Evolutionary conservation across 53 echinoderm and acorn worm genomes (phyloP), one percentile per base, ranked within the genome.

Genomic region (Arbacia lixula): DNA sequence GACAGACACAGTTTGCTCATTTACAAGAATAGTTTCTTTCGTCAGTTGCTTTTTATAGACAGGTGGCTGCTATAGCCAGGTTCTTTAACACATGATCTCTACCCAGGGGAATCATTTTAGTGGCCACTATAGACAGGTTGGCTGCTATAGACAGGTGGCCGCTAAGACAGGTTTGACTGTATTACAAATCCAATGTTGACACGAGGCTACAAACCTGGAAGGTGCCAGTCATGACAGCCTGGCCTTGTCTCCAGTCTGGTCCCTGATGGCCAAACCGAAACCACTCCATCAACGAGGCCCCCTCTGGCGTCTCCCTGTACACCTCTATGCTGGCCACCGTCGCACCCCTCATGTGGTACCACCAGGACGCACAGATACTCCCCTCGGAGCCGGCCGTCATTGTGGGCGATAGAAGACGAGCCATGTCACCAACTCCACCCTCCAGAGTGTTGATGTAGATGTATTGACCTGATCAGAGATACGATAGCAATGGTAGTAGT

Each of bases 271-370:
- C 95, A n/a, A 40, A 30, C 35, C 91, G 83, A 12, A 84, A 78
- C 67, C 86, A 89, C 43, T 86, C 72, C 11, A 72, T 43, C 14
- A 82, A 76, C 0, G 79, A 16, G 1, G 60, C 46, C 5, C 56
- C 71, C 2, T 67, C 53, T 1, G 60, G 41, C 5, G 46, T 66
- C 2, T 67, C 53, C 37, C 78, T 84, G 78, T 89, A 90, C 5
- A 88, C 72, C 17, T 88, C 83, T 21, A 91, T 54, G n/a, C 41
- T 68, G 19, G 79, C 63, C 39, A 94, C 38, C 21, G 54, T 60
- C 40, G 77, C 71, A 1, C 96, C 93, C 68, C 91, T 89, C 96
- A 96, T 96, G 80, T 96, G 86, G 32, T 96, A 96, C 96, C 96
- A 96, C 85, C 91, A 96, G 25, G 53, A 53, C 2, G 55, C 9